These are phyloP conservation scores for Nanorana parkeri DNA, from an alignment of 2,113 vertebrate species.

Conservation along the genomic window DNA sequence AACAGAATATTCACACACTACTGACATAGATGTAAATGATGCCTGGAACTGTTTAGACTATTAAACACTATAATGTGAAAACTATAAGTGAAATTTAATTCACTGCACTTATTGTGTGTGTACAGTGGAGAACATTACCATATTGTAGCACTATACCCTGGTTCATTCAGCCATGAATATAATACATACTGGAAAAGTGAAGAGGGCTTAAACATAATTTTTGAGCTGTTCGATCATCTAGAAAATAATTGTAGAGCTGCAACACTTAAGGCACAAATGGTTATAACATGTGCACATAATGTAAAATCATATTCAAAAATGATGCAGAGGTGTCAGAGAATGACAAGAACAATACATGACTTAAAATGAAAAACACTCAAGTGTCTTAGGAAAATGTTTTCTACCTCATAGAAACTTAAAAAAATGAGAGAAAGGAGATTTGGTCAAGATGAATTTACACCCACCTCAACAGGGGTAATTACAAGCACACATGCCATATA, in stretches of 20 bases:
- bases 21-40: not conserved
- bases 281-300: constrained; percentile 14
- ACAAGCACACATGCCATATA: no score
- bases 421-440: no score
- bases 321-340: constrained; percentile 12
- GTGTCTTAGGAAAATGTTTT: no score
- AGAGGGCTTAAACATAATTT: constrained; percentile 23
- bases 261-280: constrained; percentile 22
- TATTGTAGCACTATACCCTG: not conserved
- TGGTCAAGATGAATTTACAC: no score
- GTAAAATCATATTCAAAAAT: constrained; percentile 11
- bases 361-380: not conserved
- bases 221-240: constrained; percentile 20
- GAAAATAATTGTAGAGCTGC: constrained; percentile 32
- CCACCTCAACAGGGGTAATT: no score
- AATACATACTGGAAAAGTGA: constrained; percentile 7
- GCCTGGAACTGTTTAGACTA: not conserved
- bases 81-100: constrained; percentile 1
- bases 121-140: constrained; percentile 1
- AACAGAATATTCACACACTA: not conserved
- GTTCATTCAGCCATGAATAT: constrained; percentile 30
- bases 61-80: constrained; percentile 14
- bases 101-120: not conserved
- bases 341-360: constrained; percentile 18
- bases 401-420: no score